These are phyloP conservation scores for Resseliella maxima DNA, from an alignment of 2,888 invertebrate species.

Conservation along the genomic window DNA sequence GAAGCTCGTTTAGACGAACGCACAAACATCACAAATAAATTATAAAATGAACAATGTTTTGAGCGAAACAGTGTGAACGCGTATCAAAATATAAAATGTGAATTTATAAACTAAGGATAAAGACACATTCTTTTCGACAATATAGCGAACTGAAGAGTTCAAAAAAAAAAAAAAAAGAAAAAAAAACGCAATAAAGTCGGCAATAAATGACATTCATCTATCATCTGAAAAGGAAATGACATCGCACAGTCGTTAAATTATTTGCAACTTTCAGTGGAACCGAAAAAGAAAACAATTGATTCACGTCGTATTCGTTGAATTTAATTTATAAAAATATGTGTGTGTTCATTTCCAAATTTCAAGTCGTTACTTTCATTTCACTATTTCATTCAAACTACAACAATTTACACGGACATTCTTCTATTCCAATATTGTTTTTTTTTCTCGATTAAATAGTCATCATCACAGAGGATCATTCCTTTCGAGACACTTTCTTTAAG, in stretches of 20 bases:
- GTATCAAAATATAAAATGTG: constrained; percentile 44
- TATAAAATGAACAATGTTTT: constrained; percentile 14
- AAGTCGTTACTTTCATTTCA: constrained; percentile 37
- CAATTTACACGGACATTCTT: neutral
- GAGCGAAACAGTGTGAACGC: neutral
- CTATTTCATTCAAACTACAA: constrained; percentile 20
- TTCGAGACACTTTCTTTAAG: neutral
- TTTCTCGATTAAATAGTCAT: neutral
- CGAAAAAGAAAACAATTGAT: neutral
- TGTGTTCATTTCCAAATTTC: neutral
- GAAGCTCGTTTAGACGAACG: neutral
- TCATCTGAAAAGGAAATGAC: constrained; percentile 42
- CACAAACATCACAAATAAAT: constrained; percentile 12
- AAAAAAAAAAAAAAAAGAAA: neutral
- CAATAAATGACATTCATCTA: constrained; percentile 51
- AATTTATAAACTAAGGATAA: constrained; percentile 43
- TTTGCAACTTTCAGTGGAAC: neutral
- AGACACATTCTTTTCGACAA: constrained; percentile 20
- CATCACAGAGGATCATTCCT: neutral
- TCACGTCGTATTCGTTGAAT: neutral
- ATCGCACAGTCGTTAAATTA: constrained; percentile 12
- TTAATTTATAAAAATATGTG: neutral
- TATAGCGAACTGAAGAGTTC: neutral
- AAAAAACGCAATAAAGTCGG: neutral
- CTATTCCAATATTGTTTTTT: neutral